These are phyloP conservation scores for Antennarius maculatus DNA, from an alignment of 2,797 vertebrate species.

Conservation along the genomic window DNA sequence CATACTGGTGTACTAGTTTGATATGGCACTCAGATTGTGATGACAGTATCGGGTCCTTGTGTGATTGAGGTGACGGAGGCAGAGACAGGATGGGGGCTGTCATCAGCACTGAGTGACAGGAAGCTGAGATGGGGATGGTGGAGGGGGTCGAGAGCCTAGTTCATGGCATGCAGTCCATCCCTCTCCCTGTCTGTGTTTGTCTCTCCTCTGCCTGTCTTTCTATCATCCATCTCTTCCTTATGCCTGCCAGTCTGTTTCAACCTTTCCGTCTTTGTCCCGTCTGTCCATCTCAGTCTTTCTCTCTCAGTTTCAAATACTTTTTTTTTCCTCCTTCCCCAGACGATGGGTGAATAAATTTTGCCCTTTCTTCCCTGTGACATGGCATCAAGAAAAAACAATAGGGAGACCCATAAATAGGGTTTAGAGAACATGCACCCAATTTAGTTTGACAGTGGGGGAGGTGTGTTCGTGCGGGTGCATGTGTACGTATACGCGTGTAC, in stretches of 20 bases:
- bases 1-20: slow-evolving; percentile 54
- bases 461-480: slow-evolving; percentile 10
- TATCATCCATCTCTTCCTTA: slow-evolving; percentile 50
- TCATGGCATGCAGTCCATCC: slow-evolving; percentile 63
- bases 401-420: slow-evolving; percentile 73
- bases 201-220: slow-evolving; percentile 42
- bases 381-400: slow-evolving; percentile 73
- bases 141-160: slow-evolving; percentile 53
- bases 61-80: slow-evolving; percentile 80
- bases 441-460: slow-evolving; percentile 68
- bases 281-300: slow-evolving; percentile 37
- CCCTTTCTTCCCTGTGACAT: slow-evolving; percentile 63
- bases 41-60: slow-evolving; percentile 77
- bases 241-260: slow-evolving; percentile 63
- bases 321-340: slow-evolving; percentile 7
- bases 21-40: slow-evolving; percentile 61
- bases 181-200: slow-evolving; percentile 53
- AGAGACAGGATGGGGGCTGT: slow-evolving; percentile 74
- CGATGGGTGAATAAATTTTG: slow-evolving; percentile 59
- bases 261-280: slow-evolving; percentile 49
- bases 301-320: slow-evolving; percentile 18
- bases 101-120: slow-evolving; percentile 76
- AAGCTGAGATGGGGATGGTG: slow-evolving; percentile 37
- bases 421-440: slow-evolving; percentile 79
- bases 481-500: not conserved